Conservation (phyloP, 2,113 vertebrate species). For the Prietella phreatophila region DNA sequence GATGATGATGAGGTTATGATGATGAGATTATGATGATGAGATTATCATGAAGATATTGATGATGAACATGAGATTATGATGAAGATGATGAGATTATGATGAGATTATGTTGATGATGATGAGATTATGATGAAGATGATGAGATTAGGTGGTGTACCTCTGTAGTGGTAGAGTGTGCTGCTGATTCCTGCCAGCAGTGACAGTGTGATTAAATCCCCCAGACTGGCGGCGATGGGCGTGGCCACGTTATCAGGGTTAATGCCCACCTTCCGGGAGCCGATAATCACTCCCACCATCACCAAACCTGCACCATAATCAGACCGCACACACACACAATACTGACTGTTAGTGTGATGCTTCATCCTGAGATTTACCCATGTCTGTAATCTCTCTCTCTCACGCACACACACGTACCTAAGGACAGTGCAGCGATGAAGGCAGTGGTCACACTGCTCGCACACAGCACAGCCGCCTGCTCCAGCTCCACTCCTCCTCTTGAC, state of each 20-base stretch:
- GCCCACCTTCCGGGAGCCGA: conserved; percentile 85
- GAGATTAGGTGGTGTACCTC: conserved; percentile 66
- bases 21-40: too few species aligned
- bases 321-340: neutral
- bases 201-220: conserved; percentile 92
- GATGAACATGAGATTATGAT: too few species aligned
- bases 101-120: too few species aligned
- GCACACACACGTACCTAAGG: conserved; percentile 72
- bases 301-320: conserved; percentile 70
- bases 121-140: too few species aligned
- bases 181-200: conserved; percentile 88
- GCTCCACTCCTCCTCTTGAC: conserved; percentile 79
- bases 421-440: conserved; percentile 86
- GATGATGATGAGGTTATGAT: too few species aligned
- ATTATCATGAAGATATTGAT: too few species aligned
- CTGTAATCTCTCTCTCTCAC: neutral
- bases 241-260: conserved; percentile 97
- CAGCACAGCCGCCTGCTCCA: conserved; percentile 80
- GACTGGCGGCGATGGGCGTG: conserved; percentile 94
- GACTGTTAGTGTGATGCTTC: neutral
- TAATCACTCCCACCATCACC: conserved; percentile 84
- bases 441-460: conserved; percentile 92
- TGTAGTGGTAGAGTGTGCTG: conserved; percentile 81
- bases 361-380: neutral
- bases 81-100: too few species aligned